These are phyloP conservation scores for Andrena camellia DNA, from an alignment of 2,888 invertebrate species.

Conservation along the genomic window DNA sequence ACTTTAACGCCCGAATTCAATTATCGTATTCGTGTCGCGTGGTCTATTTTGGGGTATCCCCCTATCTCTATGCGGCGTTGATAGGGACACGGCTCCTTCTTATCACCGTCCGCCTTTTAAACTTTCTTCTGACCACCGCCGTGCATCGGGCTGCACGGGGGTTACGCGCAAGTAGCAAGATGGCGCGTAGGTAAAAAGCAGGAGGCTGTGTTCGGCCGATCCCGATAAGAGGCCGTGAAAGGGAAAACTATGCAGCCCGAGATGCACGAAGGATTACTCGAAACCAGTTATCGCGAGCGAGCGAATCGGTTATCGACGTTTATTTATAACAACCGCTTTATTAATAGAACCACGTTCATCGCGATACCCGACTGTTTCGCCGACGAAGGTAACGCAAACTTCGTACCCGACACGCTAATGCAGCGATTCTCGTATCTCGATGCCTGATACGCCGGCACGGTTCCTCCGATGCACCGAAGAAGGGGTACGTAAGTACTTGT, in stretches of 20 bases:
- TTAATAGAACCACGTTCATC: slow-evolving; percentile 50
- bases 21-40: neutral
- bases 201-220: neutral
- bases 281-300: neutral
- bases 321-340: slow-evolving; percentile 52
- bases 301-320: slow-evolving; percentile 35
- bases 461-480: slow-evolving; percentile 17
- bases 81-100: neutral
- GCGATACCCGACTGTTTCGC: slow-evolving; percentile 31
- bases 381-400: slow-evolving; percentile 34
- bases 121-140: neutral
- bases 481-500: neutral
- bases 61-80: neutral
- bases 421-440: slow-evolving; percentile 61
- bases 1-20: neutral
- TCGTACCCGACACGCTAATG: slow-evolving; percentile 29
- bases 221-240: neutral
- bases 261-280: neutral
- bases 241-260: neutral
- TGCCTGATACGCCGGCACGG: slow-evolving; percentile 40
- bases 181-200: neutral
- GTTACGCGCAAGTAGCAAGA: no score
- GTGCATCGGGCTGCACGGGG: neutral
- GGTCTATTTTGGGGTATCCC: neutral
- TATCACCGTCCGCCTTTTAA: neutral